Conservation (phyloP, 2,113 vertebrate genomes). For the Euleptes europaea region DNA sequence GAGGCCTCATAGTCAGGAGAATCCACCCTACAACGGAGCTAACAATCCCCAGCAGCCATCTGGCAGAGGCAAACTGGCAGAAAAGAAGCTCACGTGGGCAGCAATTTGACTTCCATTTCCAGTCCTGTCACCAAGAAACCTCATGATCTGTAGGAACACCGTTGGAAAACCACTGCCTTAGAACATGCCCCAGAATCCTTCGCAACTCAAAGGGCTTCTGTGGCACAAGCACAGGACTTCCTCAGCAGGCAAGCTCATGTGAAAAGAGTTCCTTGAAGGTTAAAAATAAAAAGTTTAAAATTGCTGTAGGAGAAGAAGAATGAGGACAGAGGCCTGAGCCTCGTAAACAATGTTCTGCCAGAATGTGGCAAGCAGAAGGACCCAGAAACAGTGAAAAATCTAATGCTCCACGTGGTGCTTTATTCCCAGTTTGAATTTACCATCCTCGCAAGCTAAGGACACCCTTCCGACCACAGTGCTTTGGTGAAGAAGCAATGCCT, state of each 20-base stretch:
- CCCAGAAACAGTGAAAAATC: not conserved
- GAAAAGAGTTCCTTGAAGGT: not conserved
- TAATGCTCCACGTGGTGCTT: conserved; percentile 14
- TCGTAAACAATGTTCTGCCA: conserved; percentile 1
- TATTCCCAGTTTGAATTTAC: conserved; percentile 5
- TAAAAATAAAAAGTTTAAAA: not conserved
- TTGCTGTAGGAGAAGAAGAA: not conserved
- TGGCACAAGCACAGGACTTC: not conserved
- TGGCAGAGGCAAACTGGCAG: not conserved
- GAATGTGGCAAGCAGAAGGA: not conserved
- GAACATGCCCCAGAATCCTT: not conserved
- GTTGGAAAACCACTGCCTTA: not conserved
- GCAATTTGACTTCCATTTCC: not conserved
- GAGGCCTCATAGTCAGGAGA: not conserved
- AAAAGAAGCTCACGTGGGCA: not conserved
- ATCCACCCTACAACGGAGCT: no score
- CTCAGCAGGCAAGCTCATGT: not conserved
- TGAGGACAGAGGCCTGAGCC: conserved; percentile 10
- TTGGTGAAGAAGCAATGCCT: not conserved
- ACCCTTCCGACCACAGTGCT: not conserved
- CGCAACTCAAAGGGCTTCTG: not conserved
- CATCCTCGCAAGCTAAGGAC: not conserved
- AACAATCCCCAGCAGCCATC: not conserved
- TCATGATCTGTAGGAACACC: no score
- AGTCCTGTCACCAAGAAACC: not conserved